A percentile compares a stretch with the other conserved stretches of the same genome.
phyloP scores from a whole-genome alignment of 1,140 invertebrate species.

The Ylistrum balloti region DNA sequence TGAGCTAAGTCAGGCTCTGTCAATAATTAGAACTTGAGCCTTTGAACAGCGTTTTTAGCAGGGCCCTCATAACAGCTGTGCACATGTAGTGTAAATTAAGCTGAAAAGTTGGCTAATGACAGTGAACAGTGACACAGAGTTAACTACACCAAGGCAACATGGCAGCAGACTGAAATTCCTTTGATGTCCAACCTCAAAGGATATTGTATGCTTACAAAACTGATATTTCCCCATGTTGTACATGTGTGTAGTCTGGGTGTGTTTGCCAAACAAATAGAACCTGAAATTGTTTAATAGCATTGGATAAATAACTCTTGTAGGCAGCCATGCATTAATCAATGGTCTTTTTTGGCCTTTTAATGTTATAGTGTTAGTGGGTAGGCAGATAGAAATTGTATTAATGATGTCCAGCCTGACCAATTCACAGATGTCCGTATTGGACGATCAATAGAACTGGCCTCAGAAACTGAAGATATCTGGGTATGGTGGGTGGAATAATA shows the following conservation, averaged over 20 bases:
- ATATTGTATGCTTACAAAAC: slow-evolving; percentile 6
- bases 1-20: not conserved
- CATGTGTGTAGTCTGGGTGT: not conserved
- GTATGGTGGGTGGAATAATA: too few species aligned
- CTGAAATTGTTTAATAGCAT: slow-evolving; percentile 40
- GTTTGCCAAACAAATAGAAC: slow-evolving; percentile 38
- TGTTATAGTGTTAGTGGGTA: not conserved
- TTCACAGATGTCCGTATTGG: not conserved
- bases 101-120: slow-evolving; percentile 33
- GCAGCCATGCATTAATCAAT: slow-evolving; percentile 26
- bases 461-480: too few species aligned
- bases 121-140: slow-evolving; percentile 1
- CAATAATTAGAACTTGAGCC: slow-evolving; percentile 20
- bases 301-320: not conserved
- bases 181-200: slow-evolving; percentile 37
- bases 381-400: not conserved
- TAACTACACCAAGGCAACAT: not conserved
- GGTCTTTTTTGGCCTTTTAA: not conserved
- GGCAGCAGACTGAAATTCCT: slow-evolving; percentile 12
- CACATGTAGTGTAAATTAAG: slow-evolving; percentile 39
- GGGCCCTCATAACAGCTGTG: not conserved
- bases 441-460: not conserved
- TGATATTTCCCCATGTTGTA: slow-evolving; percentile 38
- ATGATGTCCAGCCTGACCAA: not conserved
- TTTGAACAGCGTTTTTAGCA: slow-evolving; percentile 19